Evolutionary conservation across 2,888 invertebrate species (phyloP), one percentile per base, ranked within the genome.

Genomic region (Gryllus longicercus): DNA sequence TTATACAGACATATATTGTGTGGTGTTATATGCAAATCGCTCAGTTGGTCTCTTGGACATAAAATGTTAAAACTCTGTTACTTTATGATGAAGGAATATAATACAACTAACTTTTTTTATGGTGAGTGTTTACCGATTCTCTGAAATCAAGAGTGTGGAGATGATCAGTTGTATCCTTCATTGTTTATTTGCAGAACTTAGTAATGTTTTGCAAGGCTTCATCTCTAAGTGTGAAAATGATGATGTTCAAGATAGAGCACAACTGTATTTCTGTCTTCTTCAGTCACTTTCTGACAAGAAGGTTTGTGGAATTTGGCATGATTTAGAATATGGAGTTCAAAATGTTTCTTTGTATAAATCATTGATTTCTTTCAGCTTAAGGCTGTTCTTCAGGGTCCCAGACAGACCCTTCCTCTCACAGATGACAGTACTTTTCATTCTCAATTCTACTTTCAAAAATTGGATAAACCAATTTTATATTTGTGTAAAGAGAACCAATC

Each of bases 11-110:
- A 75, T 21, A 50, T 79, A 38, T 74, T 79, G 50, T 49, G 78
- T 74, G 74, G 74, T 25, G 78, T 50, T 23, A 50, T 79, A 12
- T 79, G 78, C 21, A 38, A 74, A 49, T n/a, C 75, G n/a, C 18
- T 79, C 14, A 74, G n/a, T 18, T 79, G 78, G 78, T 74, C 75
- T 11, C 50, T 79, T 49, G 78, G 74, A n/a, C 78, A 79, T 74
- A 74, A 79, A 21, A 79, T 79, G 38, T 50, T 79, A 74, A 50
- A 38, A 10, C 49, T 79, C 1, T 79, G 78, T 50, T 79, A 75
- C 78, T 74, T 50, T 11, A 21, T 74, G 11, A 79, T 79, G 78
- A 74, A 74, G 14, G n/a, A 50, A 12, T 75, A 74, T 50, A 74
- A 79, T 21, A 79, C 78, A 11, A 50, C 23, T 49, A 21, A 50